Base-by-base conservation (phyloP, 2,113 vertebrate genomes). In the Leptobrachium ailaonicum region DNA sequence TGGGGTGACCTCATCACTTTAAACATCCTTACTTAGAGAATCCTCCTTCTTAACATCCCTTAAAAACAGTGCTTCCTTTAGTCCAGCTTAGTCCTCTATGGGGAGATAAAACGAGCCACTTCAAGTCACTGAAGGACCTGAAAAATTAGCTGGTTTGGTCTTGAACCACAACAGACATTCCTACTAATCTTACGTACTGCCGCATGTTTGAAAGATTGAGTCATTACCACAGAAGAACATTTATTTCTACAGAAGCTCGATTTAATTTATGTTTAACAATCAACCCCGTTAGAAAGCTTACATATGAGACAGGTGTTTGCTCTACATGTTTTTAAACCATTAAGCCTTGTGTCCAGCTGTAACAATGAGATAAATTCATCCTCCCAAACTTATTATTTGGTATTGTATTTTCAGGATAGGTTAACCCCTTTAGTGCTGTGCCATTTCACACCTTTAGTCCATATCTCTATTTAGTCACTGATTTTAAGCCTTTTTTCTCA, bases 1-100 rank as follows among this genome's bases (percentile, higher is more conserved):
- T 53, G 71, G 63, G 76, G 12, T 78, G 76, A 78, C 67, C 76
- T 78, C 76, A 78, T 78, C 54, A 2, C 43, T 78, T 71, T 71
- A 54, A 78, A 70, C 67, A 78, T 78, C 67, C 41, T 71, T 53
- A 78, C 76, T 54, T 78, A 40, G 54, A 77, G 70, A 41, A 43
- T 77, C 6, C 6, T 10, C 60, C 58, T 71, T 42, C 76, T 47
- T 71, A 12, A 71, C 13, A 71, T 50, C 54, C 60, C 60, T 41
- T 41, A 42, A 53, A 41, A 41, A 71, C 67, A 47, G 1, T 7
- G 67, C 67, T 78, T 78, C 76, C 53, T 62, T 63, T 42, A 14
- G 67, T 13, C 32, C 6, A 70, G 32, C 6, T 78, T 6, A 62
- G n/a, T 62, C 6, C 67, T 71, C 76, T 54, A 32, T 11, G 12